Base-by-base conservation (phyloP, 2,113 vertebrate genomes). In the Seriola quinqueradiata region DNA sequence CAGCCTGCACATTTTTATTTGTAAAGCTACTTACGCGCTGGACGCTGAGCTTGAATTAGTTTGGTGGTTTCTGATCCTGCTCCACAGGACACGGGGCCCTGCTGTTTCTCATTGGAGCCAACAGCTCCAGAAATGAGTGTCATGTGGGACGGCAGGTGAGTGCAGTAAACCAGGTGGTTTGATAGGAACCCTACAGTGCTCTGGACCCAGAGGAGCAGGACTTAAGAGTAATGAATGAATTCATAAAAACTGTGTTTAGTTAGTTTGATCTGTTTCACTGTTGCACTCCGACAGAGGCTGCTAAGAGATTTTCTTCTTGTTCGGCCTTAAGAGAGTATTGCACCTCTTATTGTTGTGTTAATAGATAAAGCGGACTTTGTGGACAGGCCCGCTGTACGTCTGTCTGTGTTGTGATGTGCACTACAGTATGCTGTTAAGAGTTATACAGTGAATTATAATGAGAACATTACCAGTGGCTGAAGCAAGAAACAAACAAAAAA, bases 81-180 rank as follows among this genome's bases (percentile, higher is more conserved):
- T 75, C 46, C 25, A 63, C 34, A 28, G 58, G 58, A 79, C 48
- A 46, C 5, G 0, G 2, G 61, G 17, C 34, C 57, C 64, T 77
- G 64, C 75, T 88, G 81, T 4, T 77, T 87, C 75, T 75, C 58
- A 82, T 58, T 75, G 25, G 11, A 70, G 23, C 75, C 64, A 44
- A 13, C 70, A 38, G 38, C 40, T 85, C 21, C 67, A 67, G 63
- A 63, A 71, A 70, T 76, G 68, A 86, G 83, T 63, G 64, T 54
- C 83, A 78, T 21, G 73, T 70, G 58, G 66, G 61, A 65, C 70
- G 70, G 54, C 83, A 86, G 78, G 72, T 91, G 76, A 84, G 63
- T 25, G 57, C 9, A 25, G 60, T 73, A 65, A 59, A 82, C 81
- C 73, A 72, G 59, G 58, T 71, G 61, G 54, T 72, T 32, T 55